A percentile compares a stretch with the other conserved stretches of the same genome.
Conservation (phyloP, 2,888 invertebrate species). For the Orthonevra nobilis region DNA sequence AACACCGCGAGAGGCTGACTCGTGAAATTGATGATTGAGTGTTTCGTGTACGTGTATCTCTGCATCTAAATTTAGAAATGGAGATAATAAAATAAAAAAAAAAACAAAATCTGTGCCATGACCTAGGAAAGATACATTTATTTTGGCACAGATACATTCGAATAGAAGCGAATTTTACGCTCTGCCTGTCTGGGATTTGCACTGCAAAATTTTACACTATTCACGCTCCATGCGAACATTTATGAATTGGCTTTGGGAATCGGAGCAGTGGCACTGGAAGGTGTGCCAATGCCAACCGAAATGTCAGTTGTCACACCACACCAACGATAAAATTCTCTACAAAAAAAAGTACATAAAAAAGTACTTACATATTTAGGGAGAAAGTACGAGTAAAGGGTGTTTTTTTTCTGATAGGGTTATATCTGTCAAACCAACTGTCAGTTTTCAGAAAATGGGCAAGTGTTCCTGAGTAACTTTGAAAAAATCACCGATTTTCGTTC, state of each 20-base stretch:
- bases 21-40: constrained; percentile 33
- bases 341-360: too few relatives aligned
- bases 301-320: constrained; percentile 1
- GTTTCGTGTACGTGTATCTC: not conserved
- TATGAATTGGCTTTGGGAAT: constrained; percentile 23
- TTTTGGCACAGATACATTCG: constrained; percentile 28
- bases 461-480: too few relatives aligned
- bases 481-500: too few relatives aligned
- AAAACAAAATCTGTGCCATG: constrained; percentile 62
- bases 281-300: constrained; percentile 14
- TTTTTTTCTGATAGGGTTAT: too few relatives aligned
- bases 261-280: not conserved
- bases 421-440: too few relatives aligned
- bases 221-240: not conserved
- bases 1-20: constrained; percentile 17
- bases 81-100: not conserved
- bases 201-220: constrained; percentile 5
- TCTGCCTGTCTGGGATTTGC: not conserved
- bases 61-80: constrained; percentile 23
- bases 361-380: too few relatives aligned
- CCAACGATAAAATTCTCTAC: too few relatives aligned
- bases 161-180: too few relatives aligned
- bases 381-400: too few relatives aligned
- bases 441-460: too few relatives aligned
- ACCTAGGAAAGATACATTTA: constrained; percentile 52